Base-by-base conservation (phyloP, 2,113 vertebrate species). In the Scortum barcoo region DNA sequence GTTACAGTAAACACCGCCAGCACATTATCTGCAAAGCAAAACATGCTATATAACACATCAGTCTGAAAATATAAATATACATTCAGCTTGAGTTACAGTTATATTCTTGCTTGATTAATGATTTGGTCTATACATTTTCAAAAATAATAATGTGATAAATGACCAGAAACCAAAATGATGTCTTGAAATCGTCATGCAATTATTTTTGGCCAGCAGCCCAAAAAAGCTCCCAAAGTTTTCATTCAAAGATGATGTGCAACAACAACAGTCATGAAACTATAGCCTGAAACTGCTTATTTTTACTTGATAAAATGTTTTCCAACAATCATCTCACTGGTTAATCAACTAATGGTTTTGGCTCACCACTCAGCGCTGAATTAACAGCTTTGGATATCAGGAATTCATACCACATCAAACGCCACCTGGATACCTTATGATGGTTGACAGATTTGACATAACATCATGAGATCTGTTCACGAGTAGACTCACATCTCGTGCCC, bases 401-500 rank as follows among this genome's bases (percentile, higher is more conserved):
- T 71, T 83, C 58, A 42, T 76, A 71, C 86, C 86, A 86, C 88
- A 92, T 93, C 86, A 92, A 93, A 89, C 57, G 1, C 54, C 9
- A 28, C 68, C 42, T 5, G 30, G 75, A n/a, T 86, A 65, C 46
- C 51, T 87, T 69, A 69, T 84, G 89, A 87, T 78, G 78, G 80
- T 76, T 92, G 89, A 94, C 78, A 87, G 85, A 87, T 85, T 86
- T 91, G 86, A 91, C 85, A 86, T 33, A 78, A 56, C 88, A 83
- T 91, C 83, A 78, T 16, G 70, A 56, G 77, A 81, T 72, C 46
- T 54, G 54, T 19, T 86, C 80, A 53, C 11, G 74, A 84, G 80
- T 54, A 20, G 46, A 72, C 90, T 87, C 84, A 85, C 89, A 90
- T 88, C 87, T 87, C 87, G 20, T 89, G 86, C 81, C 91, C 92